Evolutionary conservation across 2,888 invertebrate species (phyloP).

Genomic region (Hirtodrosophila cameraria): DNA sequence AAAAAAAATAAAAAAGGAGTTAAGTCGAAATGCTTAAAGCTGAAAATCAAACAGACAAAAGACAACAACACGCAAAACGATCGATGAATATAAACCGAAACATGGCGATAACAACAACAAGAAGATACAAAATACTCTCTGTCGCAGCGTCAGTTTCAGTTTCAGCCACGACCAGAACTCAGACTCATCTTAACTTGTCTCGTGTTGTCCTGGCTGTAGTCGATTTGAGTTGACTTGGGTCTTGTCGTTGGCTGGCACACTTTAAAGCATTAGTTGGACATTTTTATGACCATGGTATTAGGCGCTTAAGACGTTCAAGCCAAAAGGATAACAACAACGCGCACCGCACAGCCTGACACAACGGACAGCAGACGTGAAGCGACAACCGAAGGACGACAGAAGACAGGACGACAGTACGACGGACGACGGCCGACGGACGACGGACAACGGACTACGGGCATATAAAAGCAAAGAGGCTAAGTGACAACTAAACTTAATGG

Average conservation of each 20-base stretch:
- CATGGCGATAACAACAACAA: constrained; percentile 51
- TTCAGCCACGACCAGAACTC: constrained; percentile 22
- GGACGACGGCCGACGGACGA: constrained; percentile 22
- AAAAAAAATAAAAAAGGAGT: constrained; percentile 67
- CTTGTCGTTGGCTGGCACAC: constrained; percentile 70
- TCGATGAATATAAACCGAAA: constrained; percentile 61
- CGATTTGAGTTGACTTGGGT: constrained; percentile 51
- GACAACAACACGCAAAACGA: constrained; percentile 69
- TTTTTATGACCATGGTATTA: constrained; percentile 80
- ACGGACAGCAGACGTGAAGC: constrained; percentile 26
- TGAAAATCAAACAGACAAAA: constrained; percentile 69
- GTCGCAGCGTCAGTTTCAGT: not conserved
- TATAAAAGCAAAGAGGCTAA: constrained; percentile 82
- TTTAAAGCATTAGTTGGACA: constrained; percentile 80
- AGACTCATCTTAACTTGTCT: constrained; percentile 22
- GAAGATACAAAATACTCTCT: constrained; percentile 13
- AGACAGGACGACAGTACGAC: too few species aligned
- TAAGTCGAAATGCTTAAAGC: constrained; percentile 61
- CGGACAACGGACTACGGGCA: constrained; percentile 50
- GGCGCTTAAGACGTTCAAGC: constrained; percentile 80
- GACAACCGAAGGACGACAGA: constrained; percentile 16
- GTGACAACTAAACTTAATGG: constrained; percentile 83
- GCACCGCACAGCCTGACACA: constrained; percentile 36
- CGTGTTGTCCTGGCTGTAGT: constrained; percentile 26
- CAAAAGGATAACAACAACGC: constrained; percentile 78